Percentiles rank a stretch among this genome's conserved stretches.
Evolutionary conservation across 53 echinoderm and acorn worm species (phyloP).

Genomic region (Mesocentrotus franciscanus): DNA sequence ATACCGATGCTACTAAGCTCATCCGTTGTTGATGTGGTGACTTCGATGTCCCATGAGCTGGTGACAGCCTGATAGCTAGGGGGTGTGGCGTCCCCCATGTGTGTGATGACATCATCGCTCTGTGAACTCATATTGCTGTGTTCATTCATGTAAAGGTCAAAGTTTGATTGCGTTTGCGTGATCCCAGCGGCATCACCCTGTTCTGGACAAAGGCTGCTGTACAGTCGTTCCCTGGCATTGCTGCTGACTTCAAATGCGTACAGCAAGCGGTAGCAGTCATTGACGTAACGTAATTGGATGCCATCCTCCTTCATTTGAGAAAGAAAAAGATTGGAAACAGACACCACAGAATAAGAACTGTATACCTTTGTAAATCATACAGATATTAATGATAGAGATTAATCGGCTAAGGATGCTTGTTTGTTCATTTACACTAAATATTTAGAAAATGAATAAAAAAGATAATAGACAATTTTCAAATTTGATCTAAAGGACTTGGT

Average conservation of each 20-base stretch:
- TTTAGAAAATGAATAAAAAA: no score
- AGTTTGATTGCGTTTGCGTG: slow-evolving; percentile 6
- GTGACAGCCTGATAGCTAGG: slow-evolving; percentile 76
- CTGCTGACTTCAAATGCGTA: slow-evolving; percentile 87
- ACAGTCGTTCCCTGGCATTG: slow-evolving; percentile 55
- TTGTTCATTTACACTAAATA: background rate
- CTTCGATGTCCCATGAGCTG: slow-evolving; percentile 77
- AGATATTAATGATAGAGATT: no score
- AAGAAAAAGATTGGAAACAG: background rate
- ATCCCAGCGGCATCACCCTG: slow-evolving; percentile 6
- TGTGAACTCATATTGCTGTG: slow-evolving; percentile 69
- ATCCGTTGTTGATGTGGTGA: slow-evolving; percentile 52
- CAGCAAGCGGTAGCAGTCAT: slow-evolving; percentile 87
- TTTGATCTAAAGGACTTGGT: no score
- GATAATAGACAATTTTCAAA: no score
- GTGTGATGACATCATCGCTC: slow-evolving; percentile 81
- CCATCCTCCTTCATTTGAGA: slow-evolving; percentile 83
- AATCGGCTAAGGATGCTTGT: background rate
- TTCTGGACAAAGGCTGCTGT: slow-evolving; percentile 63
- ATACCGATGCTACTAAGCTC: background rate
- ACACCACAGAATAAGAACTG: background rate
- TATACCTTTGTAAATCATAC: background rate
- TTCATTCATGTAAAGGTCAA: slow-evolving; percentile 63
- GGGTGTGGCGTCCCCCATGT: slow-evolving; percentile 71
- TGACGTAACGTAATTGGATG: slow-evolving; percentile 87